Conservation (phyloP, 2,888 invertebrate genomes). For the Gymnocheta viridis region DNA sequence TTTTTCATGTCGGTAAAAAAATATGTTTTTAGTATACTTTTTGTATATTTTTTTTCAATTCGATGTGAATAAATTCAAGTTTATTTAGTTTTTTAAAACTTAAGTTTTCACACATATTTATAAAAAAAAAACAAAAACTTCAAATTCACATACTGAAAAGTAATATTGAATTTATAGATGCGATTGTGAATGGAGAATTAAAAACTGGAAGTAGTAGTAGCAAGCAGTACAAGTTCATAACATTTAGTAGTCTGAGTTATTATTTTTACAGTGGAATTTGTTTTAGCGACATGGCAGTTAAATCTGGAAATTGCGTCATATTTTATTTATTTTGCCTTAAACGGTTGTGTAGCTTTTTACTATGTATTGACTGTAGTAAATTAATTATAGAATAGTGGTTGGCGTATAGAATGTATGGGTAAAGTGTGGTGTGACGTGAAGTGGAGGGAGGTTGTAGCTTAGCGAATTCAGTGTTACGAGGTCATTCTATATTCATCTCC, state of each 20-base stretch:
- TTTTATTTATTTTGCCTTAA: constrained; percentile 26
- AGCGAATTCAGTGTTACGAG: constrained; percentile 43
- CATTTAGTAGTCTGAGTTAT: constrained; percentile 21
- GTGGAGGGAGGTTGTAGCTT: not conserved
- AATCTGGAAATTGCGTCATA: constrained; percentile 46
- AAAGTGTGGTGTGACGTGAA: not conserved
- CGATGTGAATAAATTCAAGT: constrained; percentile 47
- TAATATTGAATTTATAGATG: constrained; percentile 26
- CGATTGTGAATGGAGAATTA: constrained; percentile 4
- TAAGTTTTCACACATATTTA: constrained; percentile 51
- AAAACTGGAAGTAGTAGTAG: constrained; percentile 27
- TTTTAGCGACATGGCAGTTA: not conserved
- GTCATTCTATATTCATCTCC: constrained; percentile 49
- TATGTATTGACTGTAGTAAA: not conserved
- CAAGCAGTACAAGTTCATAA: constrained; percentile 2
- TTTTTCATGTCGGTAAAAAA: not conserved
- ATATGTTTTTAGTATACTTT: too few relatives aligned
- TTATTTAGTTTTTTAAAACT: constrained; percentile 24
- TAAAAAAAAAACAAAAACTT: too few relatives aligned
- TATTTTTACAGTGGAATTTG: constrained; percentile 10
- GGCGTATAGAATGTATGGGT: not conserved
- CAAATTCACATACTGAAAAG: constrained; percentile 24
- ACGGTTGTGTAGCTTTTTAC: not conserved
- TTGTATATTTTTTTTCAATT: not conserved
- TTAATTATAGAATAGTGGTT: not conserved